phyloP scores from a whole-genome alignment of 2,113 vertebrate genomes.

The Paratilapia polleni region DNA sequence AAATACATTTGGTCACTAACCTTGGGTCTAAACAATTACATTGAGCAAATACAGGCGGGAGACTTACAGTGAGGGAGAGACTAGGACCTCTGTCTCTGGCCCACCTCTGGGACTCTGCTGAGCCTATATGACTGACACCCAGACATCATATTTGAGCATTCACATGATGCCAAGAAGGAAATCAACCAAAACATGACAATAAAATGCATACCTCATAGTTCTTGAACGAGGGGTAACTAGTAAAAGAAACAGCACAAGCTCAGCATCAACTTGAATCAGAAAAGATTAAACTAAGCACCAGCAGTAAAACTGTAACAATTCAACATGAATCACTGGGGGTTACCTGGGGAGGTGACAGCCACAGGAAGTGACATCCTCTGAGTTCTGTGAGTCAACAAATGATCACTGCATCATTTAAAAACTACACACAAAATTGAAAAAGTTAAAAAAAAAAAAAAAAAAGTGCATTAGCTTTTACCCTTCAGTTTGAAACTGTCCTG shows the following conservation, averaged over 20 bases:
- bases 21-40: neutral
- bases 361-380: constrained; percentile 85
- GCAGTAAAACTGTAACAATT: neutral
- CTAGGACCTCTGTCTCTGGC: constrained; percentile 56
- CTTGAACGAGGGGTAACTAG: constrained; percentile 83
- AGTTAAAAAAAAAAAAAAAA: neutral
- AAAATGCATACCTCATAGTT: constrained; percentile 71
- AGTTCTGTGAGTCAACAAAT: constrained; percentile 49
- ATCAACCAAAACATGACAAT: neutral
- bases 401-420: neutral
- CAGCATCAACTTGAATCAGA: neutral
- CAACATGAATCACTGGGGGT: constrained; percentile 28
- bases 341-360: constrained; percentile 87
- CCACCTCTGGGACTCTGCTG: constrained; percentile 67
- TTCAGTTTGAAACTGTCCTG: constrained; percentile 65
- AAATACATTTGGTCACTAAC: neutral
- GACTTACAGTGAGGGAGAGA: constrained; percentile 64
- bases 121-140: constrained; percentile 53
- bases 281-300: neutral
- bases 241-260: constrained; percentile 32
- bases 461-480: constrained; percentile 60
- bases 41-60: accelerated
- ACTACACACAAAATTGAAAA: neutral
- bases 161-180: neutral
- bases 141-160: neutral